A percentile compares a stretch with the other conserved stretches of the same genome.
Conservation (phyloP, 2,888 invertebrate genomes). For the Eumerus sabulonum region DNA sequence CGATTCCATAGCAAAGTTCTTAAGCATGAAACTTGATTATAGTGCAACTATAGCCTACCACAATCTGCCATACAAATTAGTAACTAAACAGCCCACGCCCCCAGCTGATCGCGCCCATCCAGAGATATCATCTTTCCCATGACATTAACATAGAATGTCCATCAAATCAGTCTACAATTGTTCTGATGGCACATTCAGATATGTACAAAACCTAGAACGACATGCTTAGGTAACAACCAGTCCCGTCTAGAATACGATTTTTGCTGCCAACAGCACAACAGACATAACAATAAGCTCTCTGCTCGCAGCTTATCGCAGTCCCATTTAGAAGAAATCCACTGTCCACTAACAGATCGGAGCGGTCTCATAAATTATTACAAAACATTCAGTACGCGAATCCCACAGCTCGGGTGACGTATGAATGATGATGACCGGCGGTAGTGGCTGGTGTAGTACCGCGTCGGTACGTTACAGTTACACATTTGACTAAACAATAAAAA, state of each 20-base stretch:
- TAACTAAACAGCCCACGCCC: background rate
- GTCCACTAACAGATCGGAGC: conserved; percentile 3
- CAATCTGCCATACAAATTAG: background rate
- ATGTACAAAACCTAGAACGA: conserved; percentile 30
- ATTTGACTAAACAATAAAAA: conserved; percentile 32
- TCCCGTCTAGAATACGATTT: conserved; percentile 11
- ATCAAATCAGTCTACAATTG: conserved; percentile 33
- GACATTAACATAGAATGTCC: conserved; percentile 39
- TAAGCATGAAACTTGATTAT: no score
- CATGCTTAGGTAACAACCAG: conserved; percentile 41
- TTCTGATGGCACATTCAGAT: conserved; percentile 13
- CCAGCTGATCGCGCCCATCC: conserved; percentile 1
- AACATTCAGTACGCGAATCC: conserved; percentile 20
- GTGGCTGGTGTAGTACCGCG: conserved; percentile 4
- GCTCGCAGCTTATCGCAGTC: background rate
- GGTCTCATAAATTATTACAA: conserved; percentile 28
- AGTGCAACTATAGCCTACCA: background rate
- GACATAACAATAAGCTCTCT: conserved; percentile 25
- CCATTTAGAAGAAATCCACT: background rate
- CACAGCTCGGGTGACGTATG: conserved; percentile 48
- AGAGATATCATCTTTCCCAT: conserved; percentile 34
- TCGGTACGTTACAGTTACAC: conserved; percentile 58
- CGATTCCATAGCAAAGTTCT: no score
- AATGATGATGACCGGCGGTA: conserved; percentile 33
- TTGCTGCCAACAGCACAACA: conserved; percentile 17